Percentiles rank a stretch among this genome's conserved stretches.
Conservation (phyloP, 1,140 invertebrate species). For the Samia ricini region DNA sequence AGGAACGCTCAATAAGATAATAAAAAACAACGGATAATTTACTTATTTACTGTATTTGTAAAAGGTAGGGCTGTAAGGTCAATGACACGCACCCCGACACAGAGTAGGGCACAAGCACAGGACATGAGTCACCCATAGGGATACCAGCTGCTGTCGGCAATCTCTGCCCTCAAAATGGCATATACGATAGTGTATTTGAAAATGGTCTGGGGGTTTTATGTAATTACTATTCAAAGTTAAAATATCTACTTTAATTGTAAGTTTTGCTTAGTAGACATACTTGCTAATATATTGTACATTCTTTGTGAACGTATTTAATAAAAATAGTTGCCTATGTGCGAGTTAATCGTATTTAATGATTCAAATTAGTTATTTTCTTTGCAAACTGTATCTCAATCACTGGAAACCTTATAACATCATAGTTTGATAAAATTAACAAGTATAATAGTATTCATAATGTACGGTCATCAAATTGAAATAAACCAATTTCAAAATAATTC, state of each 20-base stretch:
- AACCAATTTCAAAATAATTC: too few relatives aligned
- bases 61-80: conserved; percentile 64
- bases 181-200: conserved; percentile 34
- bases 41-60: conserved; percentile 43
- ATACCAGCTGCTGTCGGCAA: conserved; percentile 70
- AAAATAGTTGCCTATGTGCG: neutral
- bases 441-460: too few relatives aligned
- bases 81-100: conserved; percentile 68
- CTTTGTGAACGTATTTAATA: neutral
- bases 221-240: neutral
- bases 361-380: neutral
- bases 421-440: too few relatives aligned
- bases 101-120: conserved; percentile 62
- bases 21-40: conserved; percentile 65
- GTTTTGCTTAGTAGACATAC: too few relatives aligned
- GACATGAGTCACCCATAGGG: conserved; percentile 69
- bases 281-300: neutral
- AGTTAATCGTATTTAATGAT: neutral
- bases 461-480: too few relatives aligned
- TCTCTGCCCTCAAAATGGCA: conserved; percentile 56
- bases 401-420: neutral
- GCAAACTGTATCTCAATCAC: neutral
- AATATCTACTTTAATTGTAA: neutral
- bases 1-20: conserved; percentile 53
- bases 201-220: neutral